Percentiles rank a stretch among this genome's conserved stretches.
phyloP scores from a whole-genome alignment of 2,888 invertebrate genomes.

The Erynnis tages region DNA sequence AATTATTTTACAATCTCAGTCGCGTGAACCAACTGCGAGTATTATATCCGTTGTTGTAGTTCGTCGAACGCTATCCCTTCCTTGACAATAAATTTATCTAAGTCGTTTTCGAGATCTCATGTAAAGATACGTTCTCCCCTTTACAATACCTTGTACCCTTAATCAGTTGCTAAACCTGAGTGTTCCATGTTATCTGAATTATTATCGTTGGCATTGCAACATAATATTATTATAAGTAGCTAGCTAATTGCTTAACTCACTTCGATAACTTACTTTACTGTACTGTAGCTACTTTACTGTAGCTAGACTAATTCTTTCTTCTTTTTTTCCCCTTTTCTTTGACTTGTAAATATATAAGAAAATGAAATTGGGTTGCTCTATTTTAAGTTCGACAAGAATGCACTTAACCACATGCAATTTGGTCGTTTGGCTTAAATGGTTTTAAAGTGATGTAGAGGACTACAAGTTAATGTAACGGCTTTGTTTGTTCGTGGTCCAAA shows the following conservation, averaged over 20 bases:
- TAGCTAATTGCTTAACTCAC: slow-evolving; percentile 9
- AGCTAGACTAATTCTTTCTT: too few species aligned
- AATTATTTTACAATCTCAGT: too few species aligned
- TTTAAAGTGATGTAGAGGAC: slow-evolving; percentile 6
- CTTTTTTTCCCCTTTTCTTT: too few species aligned
- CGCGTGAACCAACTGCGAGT: not conserved
- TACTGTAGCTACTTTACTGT: not conserved
- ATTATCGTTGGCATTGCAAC: slow-evolving; percentile 10
- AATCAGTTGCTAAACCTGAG: slow-evolving; percentile 23
- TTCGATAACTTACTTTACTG: not conserved
- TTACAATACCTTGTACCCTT: slow-evolving; percentile 22
- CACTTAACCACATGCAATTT: slow-evolving; percentile 22
- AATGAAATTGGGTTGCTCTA: slow-evolving; percentile 1
- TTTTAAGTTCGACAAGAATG: slow-evolving; percentile 22
- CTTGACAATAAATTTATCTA: slow-evolving; percentile 12
- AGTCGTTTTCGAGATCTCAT: slow-evolving; percentile 13
- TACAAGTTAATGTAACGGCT: not conserved
- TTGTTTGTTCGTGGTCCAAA: not conserved
- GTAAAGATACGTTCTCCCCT: slow-evolving; percentile 18
- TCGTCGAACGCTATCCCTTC: not conserved
- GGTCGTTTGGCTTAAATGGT: slow-evolving; percentile 17
- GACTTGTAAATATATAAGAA: not conserved
- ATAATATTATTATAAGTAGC: slow-evolving; percentile 18
- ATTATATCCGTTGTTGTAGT: not conserved
- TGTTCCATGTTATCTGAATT: slow-evolving; percentile 19